Conservation (phyloP, 2,888 invertebrate genomes). For the Molanna angustata region DNA sequence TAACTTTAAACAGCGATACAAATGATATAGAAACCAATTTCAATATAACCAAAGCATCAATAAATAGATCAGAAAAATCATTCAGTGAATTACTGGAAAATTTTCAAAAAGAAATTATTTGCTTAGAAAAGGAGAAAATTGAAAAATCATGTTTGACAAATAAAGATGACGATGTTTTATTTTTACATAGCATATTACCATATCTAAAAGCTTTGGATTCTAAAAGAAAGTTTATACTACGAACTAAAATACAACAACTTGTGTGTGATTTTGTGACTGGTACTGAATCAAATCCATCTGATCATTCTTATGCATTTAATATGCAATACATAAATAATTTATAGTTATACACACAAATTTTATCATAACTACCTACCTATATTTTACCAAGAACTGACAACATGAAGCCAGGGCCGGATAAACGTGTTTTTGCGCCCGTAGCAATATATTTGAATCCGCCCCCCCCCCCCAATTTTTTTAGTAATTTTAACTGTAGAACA, state of each 20-base stretch:
- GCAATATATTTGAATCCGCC: no score
- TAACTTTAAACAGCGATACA: background rate
- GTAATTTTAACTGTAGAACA: no score
- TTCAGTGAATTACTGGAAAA: constrained; percentile 9
- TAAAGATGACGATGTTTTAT: constrained; percentile 19
- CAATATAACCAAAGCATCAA: background rate
- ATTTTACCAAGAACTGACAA: no score
- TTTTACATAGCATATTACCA: constrained; percentile 22
- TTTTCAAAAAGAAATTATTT: constrained; percentile 20
- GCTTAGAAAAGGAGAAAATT: constrained; percentile 20
- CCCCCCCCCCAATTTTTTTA: no score
- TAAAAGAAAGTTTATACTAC: constrained; percentile 16
- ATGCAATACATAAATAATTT: no score
- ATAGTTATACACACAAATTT: no score
- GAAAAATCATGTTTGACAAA: background rate
- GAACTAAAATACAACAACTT: constrained; percentile 20
- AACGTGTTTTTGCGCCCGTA: no score
- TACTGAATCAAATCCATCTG: constrained; percentile 1
- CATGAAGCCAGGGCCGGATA: no score
- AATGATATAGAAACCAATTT: background rate
- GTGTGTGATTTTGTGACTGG: constrained; percentile 19
- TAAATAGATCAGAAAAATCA: background rate
- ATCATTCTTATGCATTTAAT: constrained; percentile 15
- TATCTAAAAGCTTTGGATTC: constrained; percentile 19
- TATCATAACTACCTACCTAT: no score